Evolutionary conservation across 92 coral and sea anemone genomes (phyloP), one percentile per base, ranked within the genome.

Genomic region (Epizoanthus ramosus): DNA sequence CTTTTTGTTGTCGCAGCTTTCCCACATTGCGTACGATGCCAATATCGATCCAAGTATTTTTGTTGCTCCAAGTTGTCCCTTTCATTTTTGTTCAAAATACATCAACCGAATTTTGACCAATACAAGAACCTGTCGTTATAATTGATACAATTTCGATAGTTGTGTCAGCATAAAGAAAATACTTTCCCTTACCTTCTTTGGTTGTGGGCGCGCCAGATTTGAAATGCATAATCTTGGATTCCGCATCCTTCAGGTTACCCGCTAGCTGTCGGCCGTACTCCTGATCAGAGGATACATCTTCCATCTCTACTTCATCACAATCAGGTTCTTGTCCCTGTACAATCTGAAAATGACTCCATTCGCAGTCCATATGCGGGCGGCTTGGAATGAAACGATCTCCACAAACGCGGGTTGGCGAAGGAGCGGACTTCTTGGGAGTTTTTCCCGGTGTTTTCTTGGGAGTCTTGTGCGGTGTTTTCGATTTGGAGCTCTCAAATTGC

Each of bases 381-480:
- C 63, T 92, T 63, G 99, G 97, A 52, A 96, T 96, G 71, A 96
- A 96, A 56, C 98, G 92, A 79, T 96, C 99, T 6, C 98, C 97
- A 22, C 70, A 60, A 59, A 22, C 57, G 19, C 84, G 86, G 15
- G 73, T 15, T 4, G 95, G 91, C 57, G 93, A 83, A 8, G 88
- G 83, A 37, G 90, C 75, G 24, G 89, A 74, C 69, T 85, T 89
- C 25, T 71, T 84, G 17, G 95, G 93, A 25, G 91, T 79, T 74
- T 93, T 90, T 54, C 67, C 85, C 0, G 98, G 92, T 2, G 98
- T 85, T 79, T 96, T 93, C 66, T 74, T 88, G 1, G 99, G 98
- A 24, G 98, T 83, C 79, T 91, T 93, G 47, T 66, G 81, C n/a
- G 92, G 88, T 12, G 91, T 84, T 60, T 76, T 80, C 18, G 83